These are phyloP conservation scores for Anableps anableps DNA, from an alignment of 2,797 vertebrate species.

Conservation along the genomic window DNA sequence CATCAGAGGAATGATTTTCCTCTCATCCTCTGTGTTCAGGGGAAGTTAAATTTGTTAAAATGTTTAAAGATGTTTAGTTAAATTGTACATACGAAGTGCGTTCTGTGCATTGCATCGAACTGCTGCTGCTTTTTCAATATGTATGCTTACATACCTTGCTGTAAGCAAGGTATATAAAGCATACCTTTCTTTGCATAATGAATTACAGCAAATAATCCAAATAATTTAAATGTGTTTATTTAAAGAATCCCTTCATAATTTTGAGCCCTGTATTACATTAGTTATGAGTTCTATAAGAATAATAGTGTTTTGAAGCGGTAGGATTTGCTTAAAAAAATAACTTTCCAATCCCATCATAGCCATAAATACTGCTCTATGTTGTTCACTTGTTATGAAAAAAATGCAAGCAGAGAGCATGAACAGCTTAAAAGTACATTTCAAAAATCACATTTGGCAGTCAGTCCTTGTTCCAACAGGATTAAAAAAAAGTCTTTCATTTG, in stretches of 20 bases:
- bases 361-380: conserved; percentile 69
- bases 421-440: conserved; percentile 80
- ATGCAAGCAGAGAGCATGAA: conserved; percentile 73
- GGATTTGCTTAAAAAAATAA: conserved; percentile 69
- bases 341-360: conserved; percentile 77
- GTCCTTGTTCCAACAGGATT: conserved; percentile 79
- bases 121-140: conserved; percentile 20
- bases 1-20: conserved; percentile 84
- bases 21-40: conserved; percentile 79
- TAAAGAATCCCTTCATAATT: conserved; percentile 14
- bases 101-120: conserved; percentile 40
- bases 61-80: conserved; percentile 75
- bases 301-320: conserved; percentile 47
- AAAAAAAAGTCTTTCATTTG: conserved; percentile 80
- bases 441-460: conserved; percentile 79
- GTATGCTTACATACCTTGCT: too few relatives aligned
- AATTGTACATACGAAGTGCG: conserved; percentile 69
- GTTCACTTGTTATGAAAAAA: conserved; percentile 73
- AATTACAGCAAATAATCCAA: conserved; percentile 16
- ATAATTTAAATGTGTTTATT: conserved; percentile 29
- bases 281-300: conserved; percentile 49
- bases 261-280: conserved; percentile 47
- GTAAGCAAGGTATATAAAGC: conserved; percentile 16
- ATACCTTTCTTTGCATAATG: conserved; percentile 30
- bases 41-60: conserved; percentile 80